A percentile compares a stretch with the other conserved stretches of the same genome.
Evolutionary conservation across 2,797 vertebrate species (phyloP).

Genomic region (Adrianichthys oophorus): DNA sequence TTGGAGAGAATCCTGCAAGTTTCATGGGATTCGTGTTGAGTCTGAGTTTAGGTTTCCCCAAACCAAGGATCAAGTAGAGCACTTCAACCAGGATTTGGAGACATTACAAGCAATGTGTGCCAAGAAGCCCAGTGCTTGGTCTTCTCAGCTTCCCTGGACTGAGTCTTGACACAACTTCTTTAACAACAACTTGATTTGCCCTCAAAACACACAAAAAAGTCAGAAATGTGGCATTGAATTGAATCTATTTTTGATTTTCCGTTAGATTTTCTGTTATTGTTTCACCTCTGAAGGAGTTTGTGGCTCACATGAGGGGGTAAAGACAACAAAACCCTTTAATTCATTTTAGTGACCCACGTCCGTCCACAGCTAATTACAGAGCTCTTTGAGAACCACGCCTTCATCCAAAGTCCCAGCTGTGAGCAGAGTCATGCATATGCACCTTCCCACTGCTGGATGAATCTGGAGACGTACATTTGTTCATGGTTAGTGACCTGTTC

Average conservation of each 20-base stretch:
- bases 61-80: no score
- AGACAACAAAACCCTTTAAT: slow-evolving; percentile 4
- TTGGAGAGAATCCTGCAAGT: no score
- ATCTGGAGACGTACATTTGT: slow-evolving; percentile 28
- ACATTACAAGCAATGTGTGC: no score
- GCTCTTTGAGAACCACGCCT: not conserved
- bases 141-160: no score
- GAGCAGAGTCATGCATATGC: slow-evolving; percentile 10
- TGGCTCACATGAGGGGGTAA: not conserved
- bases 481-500: slow-evolving; percentile 52
- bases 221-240: no score
- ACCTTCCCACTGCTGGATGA: slow-evolving; percentile 9
- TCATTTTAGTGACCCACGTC: not conserved
- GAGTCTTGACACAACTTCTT: no score
- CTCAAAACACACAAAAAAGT: no score
- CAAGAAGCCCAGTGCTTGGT: no score
- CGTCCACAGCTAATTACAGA: slow-evolving; percentile 7
- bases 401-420: slow-evolving; percentile 11
- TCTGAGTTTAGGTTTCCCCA: no score
- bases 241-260: not conserved
- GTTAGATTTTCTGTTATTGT: not conserved
- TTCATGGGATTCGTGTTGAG: no score
- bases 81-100: no score
- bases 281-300: not conserved
- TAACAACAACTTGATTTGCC: no score